Conservation (phyloP, 92 coral and sea anemone species). For the Ricordea florida region DNA sequence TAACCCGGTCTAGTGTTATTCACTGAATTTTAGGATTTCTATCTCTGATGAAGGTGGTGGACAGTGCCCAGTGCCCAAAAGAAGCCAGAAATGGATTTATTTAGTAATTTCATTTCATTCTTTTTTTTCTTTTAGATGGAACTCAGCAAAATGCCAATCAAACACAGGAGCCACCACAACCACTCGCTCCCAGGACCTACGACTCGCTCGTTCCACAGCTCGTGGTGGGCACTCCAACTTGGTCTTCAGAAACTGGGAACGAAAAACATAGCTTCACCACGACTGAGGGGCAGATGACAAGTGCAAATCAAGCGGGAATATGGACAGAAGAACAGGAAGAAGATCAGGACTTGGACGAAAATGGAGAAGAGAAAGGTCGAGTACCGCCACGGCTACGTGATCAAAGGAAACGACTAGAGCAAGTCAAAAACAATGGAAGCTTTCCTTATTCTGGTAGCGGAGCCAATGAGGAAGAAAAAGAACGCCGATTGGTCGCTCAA, state of each 20-base stretch:
- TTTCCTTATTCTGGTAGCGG: too few relatives aligned
- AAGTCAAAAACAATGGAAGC: too few relatives aligned
- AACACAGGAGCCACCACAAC: neutral
- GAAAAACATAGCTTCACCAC: neutral
- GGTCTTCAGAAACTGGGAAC: neutral
- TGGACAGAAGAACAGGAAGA: slow-evolving; percentile 27
- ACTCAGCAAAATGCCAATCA: neutral
- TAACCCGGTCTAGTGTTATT: too few relatives aligned
- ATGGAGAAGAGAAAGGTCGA: slow-evolving; percentile 10
- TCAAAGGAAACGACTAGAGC: too few relatives aligned
- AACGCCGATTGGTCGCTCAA: too few relatives aligned
- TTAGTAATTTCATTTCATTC: neutral
- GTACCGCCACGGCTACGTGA: too few relatives aligned
- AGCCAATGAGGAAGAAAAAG: too few relatives aligned
- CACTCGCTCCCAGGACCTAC: slow-evolving; percentile 6
- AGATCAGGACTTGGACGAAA: slow-evolving; percentile 10
- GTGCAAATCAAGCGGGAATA: neutral
- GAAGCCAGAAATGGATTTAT: neutral
- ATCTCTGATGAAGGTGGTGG: too few relatives aligned
- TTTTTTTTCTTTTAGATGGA: neutral
- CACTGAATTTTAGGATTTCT: too few relatives aligned
- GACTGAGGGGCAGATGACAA: neutral
- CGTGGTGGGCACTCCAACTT: slow-evolving; percentile 8
- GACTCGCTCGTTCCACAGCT: slow-evolving; percentile 27
- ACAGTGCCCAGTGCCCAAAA: neutral